Percentiles rank a stretch among this genome's conserved stretches.
These are phyloP conservation scores for Zygogramma bicolorata DNA, from an alignment of 2,888 invertebrate genomes.

Conservation along the genomic window DNA sequence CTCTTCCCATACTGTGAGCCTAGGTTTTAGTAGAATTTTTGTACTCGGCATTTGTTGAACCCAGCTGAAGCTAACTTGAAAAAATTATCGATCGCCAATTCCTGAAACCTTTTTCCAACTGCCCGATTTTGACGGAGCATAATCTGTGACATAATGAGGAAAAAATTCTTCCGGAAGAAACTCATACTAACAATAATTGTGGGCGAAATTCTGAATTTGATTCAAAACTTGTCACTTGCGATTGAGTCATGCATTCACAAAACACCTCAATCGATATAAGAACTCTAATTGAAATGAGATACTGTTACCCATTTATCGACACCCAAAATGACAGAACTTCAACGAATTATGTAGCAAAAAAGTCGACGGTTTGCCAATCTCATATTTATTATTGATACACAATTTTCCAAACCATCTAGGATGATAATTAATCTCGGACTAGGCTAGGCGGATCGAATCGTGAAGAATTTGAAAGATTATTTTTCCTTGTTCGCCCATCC, in stretches of 20 bases:
- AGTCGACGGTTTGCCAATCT: background rate
- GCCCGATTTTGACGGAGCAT: too few relatives aligned
- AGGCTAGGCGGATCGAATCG: slow-evolving; percentile 5
- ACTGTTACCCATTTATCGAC: background rate
- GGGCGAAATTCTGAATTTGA: too few relatives aligned
- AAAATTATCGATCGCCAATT: too few relatives aligned
- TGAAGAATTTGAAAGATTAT: background rate
- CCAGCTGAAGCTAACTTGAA: too few relatives aligned
- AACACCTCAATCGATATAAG: background rate
- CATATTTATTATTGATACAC: background rate
- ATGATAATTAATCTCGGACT: slow-evolving; percentile 1
- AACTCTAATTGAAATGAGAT: background rate
- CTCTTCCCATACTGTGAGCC: too few relatives aligned
- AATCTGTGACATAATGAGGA: too few relatives aligned
- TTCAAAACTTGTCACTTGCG: background rate
- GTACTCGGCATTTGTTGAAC: too few relatives aligned
- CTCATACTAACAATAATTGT: too few relatives aligned
- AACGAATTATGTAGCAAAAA: background rate
- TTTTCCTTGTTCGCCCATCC: slow-evolving; percentile 7
- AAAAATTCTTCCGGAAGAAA: too few relatives aligned
- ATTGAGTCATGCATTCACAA: background rate
- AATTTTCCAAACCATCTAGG: background rate
- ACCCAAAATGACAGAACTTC: background rate
- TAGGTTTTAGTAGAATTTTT: too few relatives aligned
- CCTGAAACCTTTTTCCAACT: too few relatives aligned